These are phyloP conservation scores for Panonychus citri DNA, from an alignment of 1,140 invertebrate species.

Conservation along the genomic window DNA sequence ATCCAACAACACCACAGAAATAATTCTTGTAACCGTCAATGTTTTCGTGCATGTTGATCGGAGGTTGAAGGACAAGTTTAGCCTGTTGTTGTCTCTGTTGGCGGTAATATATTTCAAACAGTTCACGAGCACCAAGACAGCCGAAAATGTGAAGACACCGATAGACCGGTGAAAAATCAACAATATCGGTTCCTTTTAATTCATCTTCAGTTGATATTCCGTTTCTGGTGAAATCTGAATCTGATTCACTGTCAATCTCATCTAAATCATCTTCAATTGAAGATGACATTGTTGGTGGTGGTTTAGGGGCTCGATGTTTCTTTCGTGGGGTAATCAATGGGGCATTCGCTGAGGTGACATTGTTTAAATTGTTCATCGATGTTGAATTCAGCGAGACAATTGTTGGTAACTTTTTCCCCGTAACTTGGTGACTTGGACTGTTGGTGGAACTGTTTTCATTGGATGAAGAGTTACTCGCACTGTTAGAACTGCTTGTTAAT, in stretches of 20 bases:
- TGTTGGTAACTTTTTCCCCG: too few species aligned
- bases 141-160: constrained; percentile 76
- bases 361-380: too few species aligned
- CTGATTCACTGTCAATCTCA: neutral
- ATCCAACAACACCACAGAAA: constrained; percentile 53
- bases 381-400: too few species aligned
- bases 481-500: too few species aligned
- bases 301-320: too few species aligned
- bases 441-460: too few species aligned
- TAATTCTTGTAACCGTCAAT: constrained; percentile 69
- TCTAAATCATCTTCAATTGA: constrained; percentile 1
- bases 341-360: too few species aligned
- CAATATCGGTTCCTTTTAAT: constrained; percentile 76
- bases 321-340: too few species aligned
- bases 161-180: constrained; percentile 95
- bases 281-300: too few species aligned
- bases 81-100: constrained; percentile 83
- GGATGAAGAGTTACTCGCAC: too few species aligned
- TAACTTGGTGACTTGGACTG: too few species aligned
- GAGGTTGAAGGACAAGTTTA: constrained; percentile 51
- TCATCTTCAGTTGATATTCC: constrained; percentile 45
- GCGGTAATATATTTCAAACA: constrained; percentile 83
- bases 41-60: constrained; percentile 76
- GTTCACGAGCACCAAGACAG: constrained; percentile 47
- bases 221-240: too few species aligned